These are phyloP conservation scores for Sternotherus odoratus DNA, from an alignment of 2,797 vertebrate genomes.

Conservation along the genomic window DNA sequence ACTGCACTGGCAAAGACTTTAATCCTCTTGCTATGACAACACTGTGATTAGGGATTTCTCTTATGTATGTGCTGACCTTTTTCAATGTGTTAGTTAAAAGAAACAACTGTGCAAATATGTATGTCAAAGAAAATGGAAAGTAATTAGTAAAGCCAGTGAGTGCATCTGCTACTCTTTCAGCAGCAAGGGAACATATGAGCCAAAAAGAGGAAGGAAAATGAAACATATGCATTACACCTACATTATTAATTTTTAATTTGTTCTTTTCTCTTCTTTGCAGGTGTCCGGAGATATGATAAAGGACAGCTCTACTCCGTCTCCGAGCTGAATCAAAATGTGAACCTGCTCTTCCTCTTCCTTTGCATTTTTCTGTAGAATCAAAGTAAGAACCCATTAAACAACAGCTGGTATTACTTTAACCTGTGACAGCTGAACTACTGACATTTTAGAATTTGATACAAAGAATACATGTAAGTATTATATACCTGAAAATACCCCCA, in stretches of 20 bases:
- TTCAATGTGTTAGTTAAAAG: slow-evolving; percentile 19
- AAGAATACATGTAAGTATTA: not conserved
- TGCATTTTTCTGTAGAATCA: slow-evolving; percentile 87
- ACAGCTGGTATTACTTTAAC: slow-evolving; percentile 24
- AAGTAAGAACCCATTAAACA: slow-evolving; percentile 62
- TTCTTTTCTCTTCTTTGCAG: slow-evolving; percentile 95
- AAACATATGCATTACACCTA: slow-evolving; percentile 73
- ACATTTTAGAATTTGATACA: not conserved
- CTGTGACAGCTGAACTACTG: not conserved
- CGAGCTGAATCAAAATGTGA: slow-evolving; percentile 90
- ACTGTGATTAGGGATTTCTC: slow-evolving; percentile 27
- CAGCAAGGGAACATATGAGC: not conserved
- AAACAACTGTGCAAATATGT: slow-evolving; percentile 1
- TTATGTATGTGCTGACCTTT: slow-evolving; percentile 46
- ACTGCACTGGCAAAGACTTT: not conserved
- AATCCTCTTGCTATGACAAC: slow-evolving; percentile 16
- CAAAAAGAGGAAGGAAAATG: not conserved
- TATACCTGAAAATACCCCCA: accelerated
- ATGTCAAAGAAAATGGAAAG: slow-evolving; percentile 13
- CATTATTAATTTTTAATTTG: slow-evolving; percentile 98
- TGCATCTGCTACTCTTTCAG: not conserved
- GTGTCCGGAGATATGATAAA: slow-evolving; percentile 98
- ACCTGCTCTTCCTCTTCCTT: slow-evolving; percentile 89
- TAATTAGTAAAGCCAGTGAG: slow-evolving; percentile 26
- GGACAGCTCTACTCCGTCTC: slow-evolving; percentile 91